Evolutionary conservation across 1,140 invertebrate genomes (phyloP).

Genomic region (Papilio dardanus): DNA sequence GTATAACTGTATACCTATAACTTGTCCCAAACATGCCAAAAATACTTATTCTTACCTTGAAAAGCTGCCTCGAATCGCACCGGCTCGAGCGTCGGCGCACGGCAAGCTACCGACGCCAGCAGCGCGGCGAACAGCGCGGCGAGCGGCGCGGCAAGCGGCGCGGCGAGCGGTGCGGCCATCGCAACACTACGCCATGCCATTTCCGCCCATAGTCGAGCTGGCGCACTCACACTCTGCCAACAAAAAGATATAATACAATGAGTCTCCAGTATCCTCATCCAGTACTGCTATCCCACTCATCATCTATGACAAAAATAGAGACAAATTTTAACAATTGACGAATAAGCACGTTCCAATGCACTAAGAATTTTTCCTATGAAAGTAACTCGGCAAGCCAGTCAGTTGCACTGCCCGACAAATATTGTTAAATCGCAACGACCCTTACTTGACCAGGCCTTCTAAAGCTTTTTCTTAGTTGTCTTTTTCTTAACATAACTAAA

Average conservation of each 20-base stretch:
- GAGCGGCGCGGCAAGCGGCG: conserved; percentile 58
- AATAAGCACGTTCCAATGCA: no score
- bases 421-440: no score
- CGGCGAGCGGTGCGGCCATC: conserved; percentile 60
- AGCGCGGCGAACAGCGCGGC: conserved; percentile 63
- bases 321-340: no score
- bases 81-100: conserved; percentile 65
- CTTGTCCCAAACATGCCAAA: no score
- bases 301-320: no score
- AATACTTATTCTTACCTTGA: conserved; percentile 57
- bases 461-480: neutral
- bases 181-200: conserved; percentile 70
- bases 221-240: conserved; percentile 42
- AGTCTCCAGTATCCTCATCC: no score
- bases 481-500: neutral
- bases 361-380: no score
- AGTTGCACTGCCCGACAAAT: no score
- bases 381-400: no score
- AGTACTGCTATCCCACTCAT: no score
- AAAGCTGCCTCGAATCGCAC: conserved; percentile 72
- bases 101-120: conserved; percentile 55
- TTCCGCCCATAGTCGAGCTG: conserved; percentile 60
- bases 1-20: neutral
- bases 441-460: no score
- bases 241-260: no score